These are phyloP conservation scores for Dolichotis patagonum DNA, from an alignment of 2,113 vertebrate species.

Conservation along the genomic window DNA sequence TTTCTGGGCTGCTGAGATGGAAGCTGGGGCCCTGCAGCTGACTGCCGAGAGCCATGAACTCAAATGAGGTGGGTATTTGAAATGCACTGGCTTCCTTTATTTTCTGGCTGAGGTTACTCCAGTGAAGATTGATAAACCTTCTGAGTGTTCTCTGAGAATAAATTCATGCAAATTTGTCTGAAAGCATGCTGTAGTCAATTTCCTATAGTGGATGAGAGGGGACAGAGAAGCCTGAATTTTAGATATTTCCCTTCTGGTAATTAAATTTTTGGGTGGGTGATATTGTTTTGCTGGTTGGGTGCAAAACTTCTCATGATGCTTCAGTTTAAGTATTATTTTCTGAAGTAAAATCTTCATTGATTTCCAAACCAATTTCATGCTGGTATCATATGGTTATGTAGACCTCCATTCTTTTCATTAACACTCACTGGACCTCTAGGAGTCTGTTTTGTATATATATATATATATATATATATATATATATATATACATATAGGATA, in stretches of 20 bases:
- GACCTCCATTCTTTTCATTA: not conserved
- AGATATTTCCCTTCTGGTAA: not conserved
- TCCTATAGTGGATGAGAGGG: not conserved
- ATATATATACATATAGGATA: no score
- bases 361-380: not conserved
- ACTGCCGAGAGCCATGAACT: not conserved
- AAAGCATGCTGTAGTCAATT: not conserved
- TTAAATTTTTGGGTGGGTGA: not conserved
- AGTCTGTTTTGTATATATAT: not conserved
- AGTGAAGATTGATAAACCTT: not conserved
- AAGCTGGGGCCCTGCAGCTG: not conserved
- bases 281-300: not conserved
- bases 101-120: not conserved
- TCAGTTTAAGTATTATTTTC: not conserved
- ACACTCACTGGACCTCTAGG: not conserved
- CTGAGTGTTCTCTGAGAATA: not conserved
- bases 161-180: not conserved
- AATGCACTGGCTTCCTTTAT: conserved; percentile 9
- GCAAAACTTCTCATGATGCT: not conserved
- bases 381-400: not conserved
- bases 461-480: no score
- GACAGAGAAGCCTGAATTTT: not conserved
- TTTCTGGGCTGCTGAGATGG: not conserved
- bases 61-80: not conserved
- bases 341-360: not conserved